Conservation (phyloP, 2,797 vertebrate species). For the Cynopterus sphinx region DNA sequence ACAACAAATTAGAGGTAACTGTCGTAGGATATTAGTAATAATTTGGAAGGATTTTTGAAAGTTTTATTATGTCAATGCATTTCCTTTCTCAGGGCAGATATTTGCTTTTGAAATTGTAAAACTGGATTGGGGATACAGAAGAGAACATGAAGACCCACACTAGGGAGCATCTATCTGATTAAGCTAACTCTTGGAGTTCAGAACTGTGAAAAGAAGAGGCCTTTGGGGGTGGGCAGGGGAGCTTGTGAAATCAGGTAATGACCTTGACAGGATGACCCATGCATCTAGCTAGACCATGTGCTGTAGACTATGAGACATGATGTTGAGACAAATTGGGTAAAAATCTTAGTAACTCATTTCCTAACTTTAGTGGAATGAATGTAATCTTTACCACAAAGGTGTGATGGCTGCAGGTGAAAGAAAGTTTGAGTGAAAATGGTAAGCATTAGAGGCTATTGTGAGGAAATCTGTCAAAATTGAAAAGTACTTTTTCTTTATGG, state of each 20-base stretch:
- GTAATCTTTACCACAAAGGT: neutral
- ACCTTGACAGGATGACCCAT: neutral
- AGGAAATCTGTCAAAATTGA: constrained; percentile 13
- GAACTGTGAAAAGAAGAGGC: neutral
- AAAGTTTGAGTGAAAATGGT: neutral
- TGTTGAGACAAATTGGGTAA: neutral
- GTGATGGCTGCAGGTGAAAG: neutral
- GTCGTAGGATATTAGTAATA: neutral
- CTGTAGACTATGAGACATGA: neutral
- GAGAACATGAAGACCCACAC: neutral
- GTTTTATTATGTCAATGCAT: neutral
- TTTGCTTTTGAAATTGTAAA: neutral
- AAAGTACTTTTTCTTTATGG: neutral
- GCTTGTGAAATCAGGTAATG: neutral
- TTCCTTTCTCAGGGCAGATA: neutral
- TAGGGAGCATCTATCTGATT: neutral
- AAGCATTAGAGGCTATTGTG: neutral
- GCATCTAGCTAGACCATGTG: neutral
- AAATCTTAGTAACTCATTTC: neutral
- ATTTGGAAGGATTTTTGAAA: neutral
- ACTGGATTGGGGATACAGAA: neutral
- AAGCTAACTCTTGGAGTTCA: neutral
- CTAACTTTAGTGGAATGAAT: neutral
- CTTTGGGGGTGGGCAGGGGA: fast-evolving
- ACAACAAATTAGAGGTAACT: neutral